phyloP scores from a whole-genome alignment of 2,797 vertebrate species.

The Ptychobarbus kaznakovi region DNA sequence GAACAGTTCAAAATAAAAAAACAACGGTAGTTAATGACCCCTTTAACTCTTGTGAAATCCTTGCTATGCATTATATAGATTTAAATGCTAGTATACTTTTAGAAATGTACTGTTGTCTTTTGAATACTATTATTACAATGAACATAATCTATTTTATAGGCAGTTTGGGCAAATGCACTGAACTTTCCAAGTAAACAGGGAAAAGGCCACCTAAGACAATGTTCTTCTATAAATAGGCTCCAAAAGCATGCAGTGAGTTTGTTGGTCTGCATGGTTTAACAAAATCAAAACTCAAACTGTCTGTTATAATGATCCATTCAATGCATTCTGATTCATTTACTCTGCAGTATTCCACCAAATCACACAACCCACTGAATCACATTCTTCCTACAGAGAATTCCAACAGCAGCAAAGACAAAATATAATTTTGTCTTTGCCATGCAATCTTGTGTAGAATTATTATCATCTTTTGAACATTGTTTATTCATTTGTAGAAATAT shows the following conservation, averaged over 20 bases:
- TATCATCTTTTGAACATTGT: too few species aligned
- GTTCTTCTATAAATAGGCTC: background rate
- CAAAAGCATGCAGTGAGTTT: background rate
- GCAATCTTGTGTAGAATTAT: too few species aligned
- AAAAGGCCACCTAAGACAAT: background rate
- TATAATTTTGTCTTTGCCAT: too few species aligned
- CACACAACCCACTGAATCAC: background rate
- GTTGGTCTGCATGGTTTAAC: background rate
- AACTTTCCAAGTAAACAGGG: background rate
- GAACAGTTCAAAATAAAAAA: background rate
- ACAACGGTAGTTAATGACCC: background rate
- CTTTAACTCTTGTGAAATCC: background rate
- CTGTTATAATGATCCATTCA: constrained; percentile 3
- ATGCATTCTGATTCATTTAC: constrained; percentile 1
- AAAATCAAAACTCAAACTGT: background rate
- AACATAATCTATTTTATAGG: background rate
- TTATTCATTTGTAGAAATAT: too few species aligned
- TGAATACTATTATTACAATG: background rate
- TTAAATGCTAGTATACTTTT: background rate
- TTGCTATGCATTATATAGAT: background rate
- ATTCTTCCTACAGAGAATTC: background rate
- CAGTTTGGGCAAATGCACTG: background rate
- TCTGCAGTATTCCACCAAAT: background rate
- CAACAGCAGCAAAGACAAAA: background rate
- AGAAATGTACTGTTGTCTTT: background rate